These are phyloP conservation scores for Eulemur albifrons DNA, from an alignment of 2,797 vertebrate genomes.

Conservation along the genomic window DNA sequence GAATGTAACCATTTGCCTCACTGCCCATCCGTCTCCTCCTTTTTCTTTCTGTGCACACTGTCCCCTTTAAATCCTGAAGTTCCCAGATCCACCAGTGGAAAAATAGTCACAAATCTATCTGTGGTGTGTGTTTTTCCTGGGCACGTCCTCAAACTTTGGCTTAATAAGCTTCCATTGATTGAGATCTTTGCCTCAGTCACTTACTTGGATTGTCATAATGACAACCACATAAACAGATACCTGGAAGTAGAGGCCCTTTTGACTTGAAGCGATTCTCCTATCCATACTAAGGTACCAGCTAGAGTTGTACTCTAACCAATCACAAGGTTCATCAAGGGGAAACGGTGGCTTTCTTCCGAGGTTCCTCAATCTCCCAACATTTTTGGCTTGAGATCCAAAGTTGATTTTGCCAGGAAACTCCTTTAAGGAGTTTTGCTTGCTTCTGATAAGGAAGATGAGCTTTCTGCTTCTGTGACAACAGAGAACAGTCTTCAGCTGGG, in stretches of 20 bases:
- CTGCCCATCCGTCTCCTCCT: not conserved
- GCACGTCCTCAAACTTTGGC: not conserved
- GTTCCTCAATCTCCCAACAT: not conserved
- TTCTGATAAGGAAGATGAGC: not conserved
- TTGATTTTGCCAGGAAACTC: not conserved
- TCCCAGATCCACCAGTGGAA: not conserved
- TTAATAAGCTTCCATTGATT: not conserved
- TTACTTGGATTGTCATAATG: not conserved
- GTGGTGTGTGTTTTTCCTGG: not conserved
- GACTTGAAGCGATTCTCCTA: not conserved
- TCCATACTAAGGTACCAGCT: not conserved
- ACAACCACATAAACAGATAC: not conserved
- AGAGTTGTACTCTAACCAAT: not conserved
- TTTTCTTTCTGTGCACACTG: not conserved
- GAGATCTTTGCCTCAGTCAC: not conserved
- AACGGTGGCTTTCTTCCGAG: not conserved
- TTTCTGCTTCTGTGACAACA: not conserved
- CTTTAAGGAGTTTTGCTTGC: not conserved
- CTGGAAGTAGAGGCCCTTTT: not conserved
- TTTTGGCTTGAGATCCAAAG: not conserved
- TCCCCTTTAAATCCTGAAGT: not conserved
- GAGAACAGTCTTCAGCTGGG: not conserved
- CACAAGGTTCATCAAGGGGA: not conserved
- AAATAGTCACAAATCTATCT: not conserved
- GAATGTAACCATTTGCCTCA: not conserved